Evolutionary conservation across 2,797 vertebrate genomes (phyloP).

Genomic region (Octomys mimax): DNA sequence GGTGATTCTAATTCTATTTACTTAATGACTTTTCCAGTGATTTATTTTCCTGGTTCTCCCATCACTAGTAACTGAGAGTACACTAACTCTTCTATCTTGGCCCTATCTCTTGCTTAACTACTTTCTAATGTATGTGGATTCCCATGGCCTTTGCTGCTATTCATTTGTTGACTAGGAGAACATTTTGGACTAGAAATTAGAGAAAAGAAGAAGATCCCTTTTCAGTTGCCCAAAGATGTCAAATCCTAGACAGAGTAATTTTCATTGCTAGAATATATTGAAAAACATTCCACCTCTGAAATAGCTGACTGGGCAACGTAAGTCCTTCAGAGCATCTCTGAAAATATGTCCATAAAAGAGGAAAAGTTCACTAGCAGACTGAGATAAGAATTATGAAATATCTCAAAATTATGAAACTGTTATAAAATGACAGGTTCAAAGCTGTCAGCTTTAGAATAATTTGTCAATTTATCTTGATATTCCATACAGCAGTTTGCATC

Average conservation of each 20-base stretch:
- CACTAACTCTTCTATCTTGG: not conserved
- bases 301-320: not conserved
- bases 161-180: not conserved
- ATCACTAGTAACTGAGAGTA: not conserved
- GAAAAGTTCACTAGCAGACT: conserved; percentile 16
- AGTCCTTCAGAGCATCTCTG: not conserved
- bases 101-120: not conserved
- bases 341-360: conserved; percentile 6
- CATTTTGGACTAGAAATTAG: not conserved
- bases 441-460: conserved; percentile 37
- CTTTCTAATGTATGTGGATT: not conserved
- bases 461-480: conserved; percentile 45
- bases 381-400: conserved; percentile 33
- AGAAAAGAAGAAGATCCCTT: not conserved
- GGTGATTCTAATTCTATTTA: not conserved
- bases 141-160: not conserved
- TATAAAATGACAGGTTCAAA: conserved; percentile 62
- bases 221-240: not conserved
- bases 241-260: conserved; percentile 18
- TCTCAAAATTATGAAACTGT: conserved; percentile 51
- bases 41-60: not conserved
- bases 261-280: not conserved
- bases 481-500: not conserved
- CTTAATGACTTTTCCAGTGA: not conserved
- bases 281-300: conserved; percentile 7